Evolutionary conservation across 1,140 invertebrate species (phyloP).

Genomic region (Temnothorax nylanderi): DNA sequence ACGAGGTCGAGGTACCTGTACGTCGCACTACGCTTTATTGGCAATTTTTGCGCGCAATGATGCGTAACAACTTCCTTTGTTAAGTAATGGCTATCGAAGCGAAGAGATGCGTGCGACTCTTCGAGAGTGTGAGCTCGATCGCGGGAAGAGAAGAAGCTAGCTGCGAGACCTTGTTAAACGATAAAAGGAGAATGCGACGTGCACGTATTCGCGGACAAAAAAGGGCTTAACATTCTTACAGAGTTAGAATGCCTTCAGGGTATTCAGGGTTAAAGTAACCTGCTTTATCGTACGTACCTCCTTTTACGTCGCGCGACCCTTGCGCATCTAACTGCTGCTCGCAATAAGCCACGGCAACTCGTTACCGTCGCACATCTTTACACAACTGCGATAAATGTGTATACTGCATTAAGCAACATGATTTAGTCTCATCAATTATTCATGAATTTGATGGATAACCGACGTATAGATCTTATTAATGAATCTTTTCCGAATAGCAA

Average conservation of each 20-base stretch:
- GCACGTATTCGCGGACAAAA: neutral
- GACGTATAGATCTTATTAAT: neutral
- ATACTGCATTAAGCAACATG: neutral
- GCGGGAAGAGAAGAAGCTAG: neutral
- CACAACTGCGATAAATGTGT: neutral
- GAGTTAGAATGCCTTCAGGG: too few relatives aligned
- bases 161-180: neutral
- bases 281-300: neutral
- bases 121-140: neutral
- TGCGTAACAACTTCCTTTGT: conserved; percentile 58
- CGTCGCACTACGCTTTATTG: conserved; percentile 43
- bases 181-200: conserved; percentile 19
- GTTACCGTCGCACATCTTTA: neutral
- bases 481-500: neutral
- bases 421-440: neutral
- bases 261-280: neutral
- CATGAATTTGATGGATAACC: neutral
- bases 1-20: conserved; percentile 61
- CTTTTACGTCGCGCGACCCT: neutral
- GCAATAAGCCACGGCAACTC: neutral
- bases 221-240: neutral
- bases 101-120: conserved; percentile 8
- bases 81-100: conserved; percentile 23
- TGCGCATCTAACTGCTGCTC: neutral
- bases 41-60: conserved; percentile 58